Evolutionary conservation across 2,113 vertebrate species (phyloP).

Genomic region (Nothocercus nigrocapillus): DNA sequence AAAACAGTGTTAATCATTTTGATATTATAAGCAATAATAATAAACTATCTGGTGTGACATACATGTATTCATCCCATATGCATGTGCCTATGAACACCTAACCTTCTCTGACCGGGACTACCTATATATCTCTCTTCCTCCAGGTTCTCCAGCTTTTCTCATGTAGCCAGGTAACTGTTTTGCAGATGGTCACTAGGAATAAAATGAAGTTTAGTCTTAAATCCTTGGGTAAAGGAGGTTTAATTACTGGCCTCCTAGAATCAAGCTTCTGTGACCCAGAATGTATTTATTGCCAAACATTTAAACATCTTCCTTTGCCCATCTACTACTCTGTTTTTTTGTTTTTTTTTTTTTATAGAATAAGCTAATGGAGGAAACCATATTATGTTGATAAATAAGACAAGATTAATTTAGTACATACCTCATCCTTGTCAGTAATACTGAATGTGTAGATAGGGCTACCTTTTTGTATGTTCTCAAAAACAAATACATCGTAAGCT

Average conservation of each 20-base stretch:
- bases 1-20: background rate
- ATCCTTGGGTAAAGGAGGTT: background rate
- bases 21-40: background rate
- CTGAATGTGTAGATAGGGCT: constrained; percentile 71
- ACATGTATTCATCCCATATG: background rate
- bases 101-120: background rate
- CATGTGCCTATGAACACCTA: background rate
- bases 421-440: constrained; percentile 80
- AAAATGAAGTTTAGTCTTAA: background rate
- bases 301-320: background rate
- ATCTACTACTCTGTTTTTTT: background rate
- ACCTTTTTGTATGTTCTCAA: constrained; percentile 78
- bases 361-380: background rate
- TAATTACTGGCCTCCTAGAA: background rate
- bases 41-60: background rate
- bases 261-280: background rate
- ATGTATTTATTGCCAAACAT: fast-evolving
- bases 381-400: background rate
- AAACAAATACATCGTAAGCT: constrained; percentile 61
- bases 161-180: background rate
- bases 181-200: background rate
- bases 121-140: background rate
- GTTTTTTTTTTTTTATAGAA: background rate
- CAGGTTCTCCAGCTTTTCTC: background rate
- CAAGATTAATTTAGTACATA: constrained; percentile 33